Base-by-base conservation (phyloP, 64 coral and sea anemone genomes). In the Pocillopora verrucosa region DNA sequence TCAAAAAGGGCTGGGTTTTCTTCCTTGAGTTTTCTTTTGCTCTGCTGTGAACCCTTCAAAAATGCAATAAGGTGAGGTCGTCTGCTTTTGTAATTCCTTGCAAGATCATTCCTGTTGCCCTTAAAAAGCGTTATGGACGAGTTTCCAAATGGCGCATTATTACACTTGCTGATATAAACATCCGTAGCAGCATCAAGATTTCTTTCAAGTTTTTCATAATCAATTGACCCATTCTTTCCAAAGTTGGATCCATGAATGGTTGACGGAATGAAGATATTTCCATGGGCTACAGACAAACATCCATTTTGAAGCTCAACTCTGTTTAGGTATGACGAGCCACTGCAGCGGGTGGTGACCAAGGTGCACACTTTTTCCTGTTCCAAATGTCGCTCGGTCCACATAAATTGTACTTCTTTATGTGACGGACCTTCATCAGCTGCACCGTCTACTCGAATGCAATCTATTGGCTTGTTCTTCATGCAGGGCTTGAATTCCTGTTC, bases 391-490 rank as follows among this genome's bases (percentile, higher is more conserved):
- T 72, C 88, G 78, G 9, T 58, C 67, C 68, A 30, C 70, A 93
- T n/a, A 67, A 89, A 89, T 59, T 89, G 65, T 19, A 92, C 83
- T 65, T 92, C 90, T 76, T 35, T 25, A 86, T 87, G 45, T 34
- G 75, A 79, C 7, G 90, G 90, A 13, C 73, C 82, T 77, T 92
- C 90, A 69, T 87, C 90, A 36, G 83, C 75, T 72, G 59, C 83
- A 10, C 90, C 90, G 87, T 92, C 90, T 11, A 92, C 90, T 69
- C 76, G 16, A 25, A 92, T 80, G 70, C n/a, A 92, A 15, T 87
- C 83, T 65, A 92, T 68, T 30, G 30, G 30, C 41, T 59, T 60
- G 45, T 90, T 90, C 10, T 57, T 56, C 17, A 75, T 41, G 41
- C 83, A 51, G 59, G 26, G 22, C 62, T 90, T 73, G 37, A 91